Evolutionary conservation across 2,797 vertebrate species (phyloP), one percentile per base, ranked within the genome.

Genomic region (Diceros bicornis): DNA sequence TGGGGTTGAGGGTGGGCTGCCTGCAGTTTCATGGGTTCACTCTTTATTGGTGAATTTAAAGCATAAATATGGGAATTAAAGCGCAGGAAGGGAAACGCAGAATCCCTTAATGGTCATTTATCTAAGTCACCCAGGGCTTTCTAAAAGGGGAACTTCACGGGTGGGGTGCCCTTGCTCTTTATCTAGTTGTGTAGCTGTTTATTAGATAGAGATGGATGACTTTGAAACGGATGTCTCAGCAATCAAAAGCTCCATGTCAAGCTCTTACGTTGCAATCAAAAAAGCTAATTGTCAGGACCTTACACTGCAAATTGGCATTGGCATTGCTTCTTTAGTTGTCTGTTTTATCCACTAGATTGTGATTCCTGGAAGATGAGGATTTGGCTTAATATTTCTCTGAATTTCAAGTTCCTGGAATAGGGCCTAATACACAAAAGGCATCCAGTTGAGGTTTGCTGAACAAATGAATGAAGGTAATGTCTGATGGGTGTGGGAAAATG

Each of bases 301-400:
- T 87, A 72, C 29, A 66, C 21, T 29, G 66, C 77, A 74, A 66
- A 55, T 75, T 47, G 59, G 66, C 59, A 85, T 84, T 71, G 91
- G 72, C 62, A 41, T 52, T 95, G 64, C 69, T 52, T 55, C 21
- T 95, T 95, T 55, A 79, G 52, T n/a, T 47, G 32, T 85, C 72
- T 90, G 13, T 69, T 84, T 52, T 69, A 37, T 69, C 32, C 12
- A 27, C 71, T 85, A 29, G 20, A 61, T 41, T 61, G 47, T 66
- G 72, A 79, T 91, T 91, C 23, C 23, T 34, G 57, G 74, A 95
- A 91, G 62, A 41, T 47, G 74, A 64, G 32, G 62, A 55, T 79
- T 66, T 91, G 64, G 55, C 34, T 86, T 62, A 78, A 37, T 37
- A 44, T 34, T 55, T 86, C 64, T 86, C 55, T 86, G 81, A 86